Evolutionary conservation across 2,888 invertebrate genomes (phyloP).

Genomic region (Calameuta idolon): DNA sequence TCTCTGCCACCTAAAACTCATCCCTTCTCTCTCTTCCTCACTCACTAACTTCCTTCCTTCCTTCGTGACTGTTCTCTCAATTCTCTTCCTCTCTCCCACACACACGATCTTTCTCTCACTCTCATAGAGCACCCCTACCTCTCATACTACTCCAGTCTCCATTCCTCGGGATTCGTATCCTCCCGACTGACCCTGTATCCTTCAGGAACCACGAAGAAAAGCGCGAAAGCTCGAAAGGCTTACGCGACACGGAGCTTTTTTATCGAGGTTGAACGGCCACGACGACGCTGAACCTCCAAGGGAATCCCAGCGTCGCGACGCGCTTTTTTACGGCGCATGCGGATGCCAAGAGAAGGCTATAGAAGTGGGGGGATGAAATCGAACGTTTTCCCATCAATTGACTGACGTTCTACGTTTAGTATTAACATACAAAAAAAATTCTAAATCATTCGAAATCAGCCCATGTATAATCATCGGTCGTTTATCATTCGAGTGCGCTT

Average conservation of each 20-base stretch:
- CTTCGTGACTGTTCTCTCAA: neutral
- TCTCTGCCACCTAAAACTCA: slow-evolving; percentile 20
- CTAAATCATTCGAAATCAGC: too few relatives aligned
- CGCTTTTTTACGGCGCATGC: slow-evolving; percentile 60
- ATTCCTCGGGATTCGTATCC: neutral
- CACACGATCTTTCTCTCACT: neutral
- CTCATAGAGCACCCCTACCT: neutral
- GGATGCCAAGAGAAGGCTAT: slow-evolving; percentile 26
- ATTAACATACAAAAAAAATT: neutral
- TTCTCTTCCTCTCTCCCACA: neutral
- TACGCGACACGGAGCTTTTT: slow-evolving; percentile 54
- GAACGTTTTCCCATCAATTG: neutral
- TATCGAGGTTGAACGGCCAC: slow-evolving; percentile 46
- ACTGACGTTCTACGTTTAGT: neutral
- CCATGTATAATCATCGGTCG: neutral
- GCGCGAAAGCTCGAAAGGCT: slow-evolving; percentile 18
- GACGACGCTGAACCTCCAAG: slow-evolving; percentile 16
- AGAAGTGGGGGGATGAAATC: slow-evolving; percentile 23
- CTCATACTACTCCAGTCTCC: neutral
- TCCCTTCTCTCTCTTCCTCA: neutral
- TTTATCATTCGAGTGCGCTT: neutral
- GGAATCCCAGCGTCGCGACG: slow-evolving; percentile 22
- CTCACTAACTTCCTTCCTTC: slow-evolving; percentile 13
- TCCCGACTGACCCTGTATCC: neutral
- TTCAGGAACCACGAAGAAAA: slow-evolving; percentile 24